Conservation (phyloP, 2,888 invertebrate genomes). For the Pandemis heparana region DNA sequence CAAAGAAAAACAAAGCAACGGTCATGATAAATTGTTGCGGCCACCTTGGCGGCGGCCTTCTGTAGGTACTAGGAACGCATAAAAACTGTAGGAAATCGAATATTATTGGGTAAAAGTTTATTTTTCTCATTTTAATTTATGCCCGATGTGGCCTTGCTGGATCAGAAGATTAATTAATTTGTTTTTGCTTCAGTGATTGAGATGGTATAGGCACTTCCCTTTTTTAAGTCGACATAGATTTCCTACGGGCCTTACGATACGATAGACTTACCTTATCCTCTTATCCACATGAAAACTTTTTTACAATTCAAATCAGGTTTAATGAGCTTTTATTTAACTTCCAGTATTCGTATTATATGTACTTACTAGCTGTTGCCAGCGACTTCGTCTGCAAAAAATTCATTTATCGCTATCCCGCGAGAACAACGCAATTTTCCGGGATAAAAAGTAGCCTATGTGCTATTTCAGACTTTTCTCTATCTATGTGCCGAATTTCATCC, state of each 20-base stretch:
- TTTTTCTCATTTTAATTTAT: constrained; percentile 29
- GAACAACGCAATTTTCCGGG: no score
- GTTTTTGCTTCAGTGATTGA: neutral
- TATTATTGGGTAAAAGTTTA: constrained; percentile 37
- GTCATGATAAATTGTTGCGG: constrained; percentile 27
- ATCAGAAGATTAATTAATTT: constrained; percentile 1
- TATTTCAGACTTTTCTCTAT: no score
- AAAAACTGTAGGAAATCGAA: constrained; percentile 39
- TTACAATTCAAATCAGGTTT: no score
- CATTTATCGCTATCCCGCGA: no score
- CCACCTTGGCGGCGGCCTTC: constrained; percentile 33
- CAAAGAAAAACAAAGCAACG: neutral
- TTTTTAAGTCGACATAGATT: neutral
- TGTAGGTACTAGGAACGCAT: constrained; percentile 14
- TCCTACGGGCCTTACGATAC: neutral
- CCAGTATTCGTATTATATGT: no score
- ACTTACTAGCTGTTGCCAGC: no score
- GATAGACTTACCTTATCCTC: no score
- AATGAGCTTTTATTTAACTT: no score
- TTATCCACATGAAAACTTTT: no score
- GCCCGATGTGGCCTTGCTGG: constrained; percentile 10
- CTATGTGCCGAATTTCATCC: no score
- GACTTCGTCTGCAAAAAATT: no score
- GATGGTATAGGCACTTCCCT: neutral
- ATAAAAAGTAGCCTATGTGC: no score